phyloP scores from a whole-genome alignment of 2,113 vertebrate species.

The Gasterosteus nipponicus region DNA sequence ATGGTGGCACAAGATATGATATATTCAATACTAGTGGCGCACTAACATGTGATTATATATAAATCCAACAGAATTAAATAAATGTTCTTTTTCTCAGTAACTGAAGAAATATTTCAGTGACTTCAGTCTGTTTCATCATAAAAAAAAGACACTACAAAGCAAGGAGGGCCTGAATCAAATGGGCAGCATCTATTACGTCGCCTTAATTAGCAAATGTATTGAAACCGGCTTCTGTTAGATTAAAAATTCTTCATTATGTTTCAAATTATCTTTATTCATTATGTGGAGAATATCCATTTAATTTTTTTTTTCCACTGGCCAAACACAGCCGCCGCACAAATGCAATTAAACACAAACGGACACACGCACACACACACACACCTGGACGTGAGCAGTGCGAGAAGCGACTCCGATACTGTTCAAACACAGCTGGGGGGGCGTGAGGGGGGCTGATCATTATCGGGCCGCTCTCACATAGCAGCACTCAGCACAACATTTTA shows the following conservation, averaged over 20 bases:
- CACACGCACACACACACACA: slow-evolving; percentile 9
- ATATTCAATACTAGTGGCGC: not conserved
- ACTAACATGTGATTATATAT: not conserved
- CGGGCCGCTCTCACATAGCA: slow-evolving; percentile 7
- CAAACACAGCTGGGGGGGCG: slow-evolving; percentile 15
- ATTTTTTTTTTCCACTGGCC: not conserved
- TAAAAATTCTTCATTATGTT: not conserved
- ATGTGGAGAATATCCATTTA: not conserved
- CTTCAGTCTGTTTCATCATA: not conserved
- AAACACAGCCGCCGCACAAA: not conserved
- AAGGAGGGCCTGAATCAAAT: slow-evolving; percentile 15
- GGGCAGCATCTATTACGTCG: slow-evolving; percentile 7
- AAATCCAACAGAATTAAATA: not conserved
- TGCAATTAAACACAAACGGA: not conserved
- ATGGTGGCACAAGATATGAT: not conserved
- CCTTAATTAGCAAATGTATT: slow-evolving; percentile 9
- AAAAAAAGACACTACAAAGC: slow-evolving; percentile 6
- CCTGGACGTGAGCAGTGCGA: not conserved
- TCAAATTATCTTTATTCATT: slow-evolving; percentile 18
- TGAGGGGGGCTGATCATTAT: slow-evolving; percentile 12
- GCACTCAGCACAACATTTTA: slow-evolving; percentile 12
- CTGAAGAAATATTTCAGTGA: not conserved
- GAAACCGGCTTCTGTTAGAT: slow-evolving; percentile 19
- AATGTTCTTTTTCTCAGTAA: not conserved
- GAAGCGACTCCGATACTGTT: slow-evolving; percentile 20